Percentiles rank a stretch among this genome's conserved stretches.
phyloP scores from a whole-genome alignment of 2,797 vertebrate species.

The Chelon labrosus region DNA sequence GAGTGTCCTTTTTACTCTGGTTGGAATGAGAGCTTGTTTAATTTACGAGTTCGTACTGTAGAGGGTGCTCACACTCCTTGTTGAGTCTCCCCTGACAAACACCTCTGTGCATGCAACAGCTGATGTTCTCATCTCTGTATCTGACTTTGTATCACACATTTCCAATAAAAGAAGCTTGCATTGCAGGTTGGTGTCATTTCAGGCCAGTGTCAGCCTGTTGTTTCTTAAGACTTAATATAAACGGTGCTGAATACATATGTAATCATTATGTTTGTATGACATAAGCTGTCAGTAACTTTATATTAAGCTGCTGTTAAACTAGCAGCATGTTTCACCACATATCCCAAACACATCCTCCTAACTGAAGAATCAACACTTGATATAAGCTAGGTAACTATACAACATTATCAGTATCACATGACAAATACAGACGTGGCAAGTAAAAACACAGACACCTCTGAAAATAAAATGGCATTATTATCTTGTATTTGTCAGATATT shows the following conservation, averaged over 20 bases:
- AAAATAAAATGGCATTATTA: no score
- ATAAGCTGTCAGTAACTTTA: not conserved
- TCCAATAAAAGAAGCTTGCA: constrained; percentile 82
- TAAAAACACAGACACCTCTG: no score
- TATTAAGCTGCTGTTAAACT: constrained; percentile 9
- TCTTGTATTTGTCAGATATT: no score
- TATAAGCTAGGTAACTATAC: not conserved
- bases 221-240: constrained; percentile 60
- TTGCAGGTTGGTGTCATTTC: constrained; percentile 72
- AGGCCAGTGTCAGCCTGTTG: constrained; percentile 75
- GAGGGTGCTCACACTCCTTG: constrained; percentile 61
- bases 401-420: not conserved
- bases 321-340: constrained; percentile 5
- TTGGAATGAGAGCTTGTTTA: constrained; percentile 73
- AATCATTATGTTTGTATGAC: constrained; percentile 10
- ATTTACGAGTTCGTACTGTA: constrained; percentile 59
- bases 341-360: not conserved
- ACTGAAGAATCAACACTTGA: constrained; percentile 15
- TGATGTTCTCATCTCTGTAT: constrained; percentile 62
- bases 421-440: constrained; percentile 29
- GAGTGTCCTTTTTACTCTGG: constrained; percentile 1
- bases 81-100: constrained; percentile 35
- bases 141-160: constrained; percentile 73
- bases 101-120: constrained; percentile 41
- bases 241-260: not conserved